Evolutionary conservation across 2,888 invertebrate species (phyloP), one percentile per base, ranked within the genome.

Genomic region (Alloplasta piceator): DNA sequence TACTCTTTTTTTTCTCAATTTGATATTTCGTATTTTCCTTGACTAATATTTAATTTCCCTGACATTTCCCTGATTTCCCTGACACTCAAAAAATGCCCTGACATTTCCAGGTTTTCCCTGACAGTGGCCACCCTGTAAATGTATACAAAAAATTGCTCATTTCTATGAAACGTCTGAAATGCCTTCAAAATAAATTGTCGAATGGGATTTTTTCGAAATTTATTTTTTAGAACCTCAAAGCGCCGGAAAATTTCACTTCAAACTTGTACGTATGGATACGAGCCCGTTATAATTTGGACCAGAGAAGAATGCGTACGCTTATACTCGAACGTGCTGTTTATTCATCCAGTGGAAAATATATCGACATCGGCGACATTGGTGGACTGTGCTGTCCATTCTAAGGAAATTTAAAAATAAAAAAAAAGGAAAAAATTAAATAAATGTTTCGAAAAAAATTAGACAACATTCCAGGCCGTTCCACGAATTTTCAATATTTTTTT

Each of bases 311-410:
- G 82, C 85, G 83, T 5, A 39, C 74, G 9, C 80, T 87, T 26
- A 86, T 87, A 48, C 78, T 87, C 5, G 50, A 60, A 4, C 81
- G 84, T 39, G 56, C 16, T 38, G 78, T 85, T 39, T 87, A 87
- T 61, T 82, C 85, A 5, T 70, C 79, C 2, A 83, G 79, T 60
- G 83, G 85, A n/a, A 66, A 67, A 0, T 87, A 86, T 80, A 78
- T 87, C 76, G 84, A 86, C 26, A 75, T 87, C 14, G 76, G 78
- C n/a, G 87, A 87, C 78, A 78, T 87, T 26, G 87, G 87, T 4
- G 67, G 77, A n/a, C 55, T 86, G 6, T 87, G 87, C 67, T 87
- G 87, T 82, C 87, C 87, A n/a, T 87, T 87, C 52, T 87, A 52
- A 84, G 41, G 6, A 55, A 66, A 16, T 43, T 6, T 9, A 50